Evolutionary conservation across 2,888 invertebrate species (phyloP).

Genomic region (Bombylius discolor): DNA sequence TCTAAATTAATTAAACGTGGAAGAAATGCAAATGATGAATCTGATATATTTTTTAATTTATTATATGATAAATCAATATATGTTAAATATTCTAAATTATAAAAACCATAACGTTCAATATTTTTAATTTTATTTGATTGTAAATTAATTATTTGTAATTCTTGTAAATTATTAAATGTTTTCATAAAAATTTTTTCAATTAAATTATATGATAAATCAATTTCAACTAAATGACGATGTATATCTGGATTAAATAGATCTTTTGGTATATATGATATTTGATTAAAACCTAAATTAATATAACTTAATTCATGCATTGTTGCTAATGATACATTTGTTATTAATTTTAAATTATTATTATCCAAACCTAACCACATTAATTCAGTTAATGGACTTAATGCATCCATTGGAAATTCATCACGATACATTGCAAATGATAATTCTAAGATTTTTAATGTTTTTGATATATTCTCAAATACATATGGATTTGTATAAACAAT

Average conservation of each 20-base stretch:
- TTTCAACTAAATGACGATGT: constrained; percentile 60
- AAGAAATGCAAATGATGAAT: constrained; percentile 60
- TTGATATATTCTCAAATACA: constrained; percentile 64
- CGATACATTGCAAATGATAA: constrained; percentile 74
- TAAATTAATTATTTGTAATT: constrained; percentile 64
- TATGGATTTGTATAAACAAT: constrained; percentile 68
- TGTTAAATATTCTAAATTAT: constrained; percentile 61
- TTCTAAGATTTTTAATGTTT: constrained; percentile 67
- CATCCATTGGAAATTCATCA: constrained; percentile 63
- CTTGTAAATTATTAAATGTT: constrained; percentile 58
- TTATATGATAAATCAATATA: constrained; percentile 77
- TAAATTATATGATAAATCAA: constrained; percentile 72
- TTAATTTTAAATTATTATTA: constrained; percentile 69
- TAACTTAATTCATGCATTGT: constrained; percentile 59
- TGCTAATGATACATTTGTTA: constrained; percentile 58
- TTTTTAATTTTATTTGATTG: constrained; percentile 63
- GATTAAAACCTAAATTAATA: constrained; percentile 76
- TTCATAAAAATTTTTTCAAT: constrained; percentile 51
- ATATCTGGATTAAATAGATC: constrained; percentile 54
- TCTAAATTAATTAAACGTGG: constrained; percentile 65
- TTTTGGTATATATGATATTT: constrained; percentile 54
- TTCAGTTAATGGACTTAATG: constrained; percentile 57
- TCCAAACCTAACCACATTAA: constrained; percentile 76
- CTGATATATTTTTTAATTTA: constrained; percentile 57
- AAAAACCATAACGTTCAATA: constrained; percentile 59